A percentile compares a stretch with the other conserved stretches of the same genome.
Conservation (phyloP, 2,113 vertebrate genomes). For the Camelus bactrianus region DNA sequence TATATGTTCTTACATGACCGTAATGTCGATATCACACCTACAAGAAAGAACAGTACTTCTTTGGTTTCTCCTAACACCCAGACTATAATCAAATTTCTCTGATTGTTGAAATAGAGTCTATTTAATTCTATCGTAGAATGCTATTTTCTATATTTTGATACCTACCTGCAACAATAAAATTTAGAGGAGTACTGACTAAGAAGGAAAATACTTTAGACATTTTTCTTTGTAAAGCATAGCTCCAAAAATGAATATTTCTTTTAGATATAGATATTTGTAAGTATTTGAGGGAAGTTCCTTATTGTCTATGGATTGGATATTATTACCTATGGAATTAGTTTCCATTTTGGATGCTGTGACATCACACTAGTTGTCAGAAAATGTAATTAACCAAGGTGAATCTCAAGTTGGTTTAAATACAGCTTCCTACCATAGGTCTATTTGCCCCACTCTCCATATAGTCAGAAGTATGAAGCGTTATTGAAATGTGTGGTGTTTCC, state of each 20-base stretch:
- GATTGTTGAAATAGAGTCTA: not conserved
- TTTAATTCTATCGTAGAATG: not conserved
- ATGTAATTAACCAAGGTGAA: constrained; percentile 56
- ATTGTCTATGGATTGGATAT: not conserved
- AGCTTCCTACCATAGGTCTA: constrained; percentile 59
- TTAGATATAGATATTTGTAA: not conserved
- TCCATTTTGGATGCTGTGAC: constrained; percentile 52
- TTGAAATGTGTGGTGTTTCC: constrained; percentile 32
- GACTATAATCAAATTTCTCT: not conserved
- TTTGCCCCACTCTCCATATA: constrained; percentile 47
- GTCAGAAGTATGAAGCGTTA: not conserved
- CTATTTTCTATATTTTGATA: not conserved
- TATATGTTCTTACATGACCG: not conserved
- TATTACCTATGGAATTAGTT: constrained; percentile 39
- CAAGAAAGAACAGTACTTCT: not conserved
- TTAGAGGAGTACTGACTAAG: not conserved
- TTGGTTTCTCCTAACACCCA: constrained; percentile 2
- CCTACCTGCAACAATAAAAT: not conserved
- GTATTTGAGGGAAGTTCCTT: not conserved
- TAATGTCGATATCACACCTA: not conserved
- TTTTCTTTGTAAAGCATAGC: constrained; percentile 10
- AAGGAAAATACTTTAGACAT: not conserved
- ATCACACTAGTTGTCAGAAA: constrained; percentile 71
- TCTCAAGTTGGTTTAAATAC: constrained; percentile 62
- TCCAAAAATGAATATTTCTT: constrained; percentile 7